Evolutionary conservation across 2,888 invertebrate genomes (phyloP).

Genomic region (Maniola hyperantus): DNA sequence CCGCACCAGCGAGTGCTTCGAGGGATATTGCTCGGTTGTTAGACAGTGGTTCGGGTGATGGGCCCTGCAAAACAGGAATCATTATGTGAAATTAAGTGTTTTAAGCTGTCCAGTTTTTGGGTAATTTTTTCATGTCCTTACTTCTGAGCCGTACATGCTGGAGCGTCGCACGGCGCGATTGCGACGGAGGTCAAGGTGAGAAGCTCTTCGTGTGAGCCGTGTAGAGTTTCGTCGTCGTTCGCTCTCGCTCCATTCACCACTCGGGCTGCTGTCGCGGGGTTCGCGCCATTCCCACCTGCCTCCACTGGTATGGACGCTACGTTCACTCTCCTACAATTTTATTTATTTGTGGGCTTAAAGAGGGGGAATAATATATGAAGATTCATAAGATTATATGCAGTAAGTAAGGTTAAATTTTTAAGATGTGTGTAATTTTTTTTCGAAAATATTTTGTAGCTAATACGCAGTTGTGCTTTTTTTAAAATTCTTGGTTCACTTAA

Average conservation of each 20-base stretch:
- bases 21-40: conserved; percentile 64
- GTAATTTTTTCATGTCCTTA: conserved; percentile 26
- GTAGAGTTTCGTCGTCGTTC: conserved; percentile 42
- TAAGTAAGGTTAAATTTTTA: no score
- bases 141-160: conserved; percentile 71
- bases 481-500: no score
- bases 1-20: conserved; percentile 63
- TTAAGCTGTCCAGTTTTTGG: not conserved
- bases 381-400: no score
- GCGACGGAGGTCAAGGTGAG: conserved; percentile 70
- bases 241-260: conserved; percentile 63
- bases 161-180: conserved; percentile 55
- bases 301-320: conserved; percentile 60
- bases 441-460: no score
- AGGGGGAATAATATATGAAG: no score
- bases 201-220: conserved; percentile 67
- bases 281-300: conserved; percentile 72
- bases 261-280: conserved; percentile 64
- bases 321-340: conserved; percentile 65
- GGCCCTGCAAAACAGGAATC: conserved; percentile 51
- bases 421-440: no score
- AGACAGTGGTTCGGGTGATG: conserved; percentile 68
- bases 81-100: not conserved
- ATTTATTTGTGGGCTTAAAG: not conserved
- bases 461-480: no score